A percentile compares a stretch with the other conserved stretches of the same genome.
Evolutionary conservation across 2,888 invertebrate genomes (phyloP).

Genomic region (Creontiades dilutus): DNA sequence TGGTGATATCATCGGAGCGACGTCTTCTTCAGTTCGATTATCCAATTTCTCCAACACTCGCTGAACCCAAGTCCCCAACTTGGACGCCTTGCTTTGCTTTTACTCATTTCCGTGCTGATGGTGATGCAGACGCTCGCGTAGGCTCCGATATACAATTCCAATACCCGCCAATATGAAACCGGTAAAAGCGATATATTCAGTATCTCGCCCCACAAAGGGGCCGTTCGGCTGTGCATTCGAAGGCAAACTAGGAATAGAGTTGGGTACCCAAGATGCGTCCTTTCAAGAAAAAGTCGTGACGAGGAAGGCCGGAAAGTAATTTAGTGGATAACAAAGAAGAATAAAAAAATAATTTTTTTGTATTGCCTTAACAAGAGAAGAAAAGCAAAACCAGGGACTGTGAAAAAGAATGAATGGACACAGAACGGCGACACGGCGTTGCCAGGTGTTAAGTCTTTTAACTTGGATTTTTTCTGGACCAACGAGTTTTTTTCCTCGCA

Average conservation of each 20-base stretch:
- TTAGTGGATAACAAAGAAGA: slow-evolving; percentile 25
- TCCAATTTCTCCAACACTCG: slow-evolving; percentile 15
- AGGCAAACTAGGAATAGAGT: neutral
- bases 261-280: neutral
- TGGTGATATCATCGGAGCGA: neutral
- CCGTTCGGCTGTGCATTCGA: neutral
- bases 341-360: neutral
- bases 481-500: neutral
- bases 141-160: neutral
- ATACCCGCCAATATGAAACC: neutral
- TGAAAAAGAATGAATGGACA: slow-evolving; percentile 1
- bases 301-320: slow-evolving; percentile 45
- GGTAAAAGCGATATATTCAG: neutral
- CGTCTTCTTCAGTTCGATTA: neutral
- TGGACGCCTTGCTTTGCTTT: neutral
- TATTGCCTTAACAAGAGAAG: neutral
- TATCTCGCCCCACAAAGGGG: neutral
- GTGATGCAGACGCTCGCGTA: neutral
- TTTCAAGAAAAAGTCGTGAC: slow-evolving; percentile 38
- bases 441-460: neutral
- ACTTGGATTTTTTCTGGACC: neutral
- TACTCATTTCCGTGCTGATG: neutral
- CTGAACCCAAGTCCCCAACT: neutral
- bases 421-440: neutral
- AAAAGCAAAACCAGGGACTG: neutral